A percentile compares a stretch with the other conserved stretches of the same genome.
Conservation (phyloP, 2,797 vertebrate species). For the Stomatorhinus walkeri region DNA sequence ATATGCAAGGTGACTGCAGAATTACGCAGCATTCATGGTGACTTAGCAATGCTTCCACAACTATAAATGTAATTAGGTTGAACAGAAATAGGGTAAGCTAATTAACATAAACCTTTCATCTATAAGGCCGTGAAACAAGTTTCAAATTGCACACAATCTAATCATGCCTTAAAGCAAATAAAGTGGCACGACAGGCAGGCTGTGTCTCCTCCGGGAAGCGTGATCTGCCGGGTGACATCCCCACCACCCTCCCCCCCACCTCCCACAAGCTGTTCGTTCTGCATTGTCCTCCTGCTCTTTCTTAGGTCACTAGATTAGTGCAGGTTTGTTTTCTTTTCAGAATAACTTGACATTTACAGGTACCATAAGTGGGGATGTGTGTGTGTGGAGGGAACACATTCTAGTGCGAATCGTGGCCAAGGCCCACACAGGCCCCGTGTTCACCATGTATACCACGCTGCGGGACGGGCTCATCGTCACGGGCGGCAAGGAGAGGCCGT, state of each 20-base stretch:
- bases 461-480: constrained; percentile 93
- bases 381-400: constrained; percentile 95
- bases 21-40: background rate
- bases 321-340: constrained; percentile 87
- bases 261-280: constrained; percentile 41
- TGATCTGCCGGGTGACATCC: background rate
- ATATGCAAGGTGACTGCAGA: background rate
- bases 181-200: background rate
- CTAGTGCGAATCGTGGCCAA: constrained; percentile 92
- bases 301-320: constrained; percentile 74
- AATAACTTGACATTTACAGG: constrained; percentile 99
- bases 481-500: constrained; percentile 97
- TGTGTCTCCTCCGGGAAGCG: background rate
- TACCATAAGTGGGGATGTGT: constrained; percentile 98
- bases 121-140: background rate
- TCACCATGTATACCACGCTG: constrained; percentile 96
- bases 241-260: background rate
- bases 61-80: constrained; percentile 7
- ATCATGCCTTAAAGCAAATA: constrained; percentile 6
- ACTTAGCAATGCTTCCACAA: background rate
- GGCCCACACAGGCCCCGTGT: constrained; percentile 95
- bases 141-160: constrained; percentile 3
- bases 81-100: constrained; percentile 3
- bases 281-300: constrained; percentile 51
- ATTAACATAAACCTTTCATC: constrained; percentile 18